These are phyloP conservation scores for Nemapogon koenigi DNA, from an alignment of 2,888 invertebrate species.

Conservation along the genomic window DNA sequence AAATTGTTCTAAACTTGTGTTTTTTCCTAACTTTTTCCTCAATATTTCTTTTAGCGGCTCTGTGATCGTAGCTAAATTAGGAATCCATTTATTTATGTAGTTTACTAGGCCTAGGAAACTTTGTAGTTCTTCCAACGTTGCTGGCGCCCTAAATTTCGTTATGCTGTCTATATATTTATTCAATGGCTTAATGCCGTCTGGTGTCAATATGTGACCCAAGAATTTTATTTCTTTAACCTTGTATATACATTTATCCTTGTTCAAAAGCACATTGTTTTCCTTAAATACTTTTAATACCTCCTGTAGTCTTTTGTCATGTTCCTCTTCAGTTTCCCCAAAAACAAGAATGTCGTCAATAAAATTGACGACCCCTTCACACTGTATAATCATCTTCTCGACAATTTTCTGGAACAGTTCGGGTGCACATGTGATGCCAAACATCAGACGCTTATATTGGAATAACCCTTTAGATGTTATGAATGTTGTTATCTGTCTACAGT, in stretches of 20 bases:
- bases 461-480: no score
- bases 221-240: conserved; percentile 19
- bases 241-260: conserved; percentile 24
- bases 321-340: conserved; percentile 20
- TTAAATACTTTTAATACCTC: conserved; percentile 15
- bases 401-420: conserved; percentile 38
- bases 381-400: conserved; percentile 25
- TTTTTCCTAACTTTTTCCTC: conserved; percentile 8
- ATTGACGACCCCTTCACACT: conserved; percentile 27
- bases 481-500: no score
- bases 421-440: conserved; percentile 36
- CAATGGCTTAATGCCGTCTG: conserved; percentile 21
- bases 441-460: no score
- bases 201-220: conserved; percentile 22
- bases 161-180: conserved; percentile 15
- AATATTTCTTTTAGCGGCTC: conserved; percentile 7
- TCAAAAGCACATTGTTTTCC: conserved; percentile 14
- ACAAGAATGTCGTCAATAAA: conserved; percentile 34
- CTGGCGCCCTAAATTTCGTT: conserved; percentile 20
- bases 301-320: conserved; percentile 23
- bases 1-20: no score
- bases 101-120: conserved; percentile 25
- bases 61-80: conserved; percentile 8
- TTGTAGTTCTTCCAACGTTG: conserved; percentile 18
- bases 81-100: conserved; percentile 18